phyloP scores from a whole-genome alignment of 2,888 invertebrate species.

The Dasysyrphus tricinctus region DNA sequence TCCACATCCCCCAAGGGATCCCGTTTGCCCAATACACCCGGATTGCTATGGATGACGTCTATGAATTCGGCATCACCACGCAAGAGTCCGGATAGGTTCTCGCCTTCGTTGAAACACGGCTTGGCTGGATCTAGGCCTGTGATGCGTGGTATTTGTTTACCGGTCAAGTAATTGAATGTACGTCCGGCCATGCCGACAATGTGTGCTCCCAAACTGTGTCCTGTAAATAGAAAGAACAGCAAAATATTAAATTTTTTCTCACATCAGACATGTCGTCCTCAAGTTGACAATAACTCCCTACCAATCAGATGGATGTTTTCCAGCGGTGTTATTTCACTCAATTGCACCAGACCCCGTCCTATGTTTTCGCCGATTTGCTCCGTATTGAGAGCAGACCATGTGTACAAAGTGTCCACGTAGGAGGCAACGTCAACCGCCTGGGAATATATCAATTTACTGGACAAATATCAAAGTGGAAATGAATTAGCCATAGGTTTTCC shows the following conservation, averaged over 20 bases:
- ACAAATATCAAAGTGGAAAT: background rate
- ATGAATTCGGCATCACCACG: slow-evolving; percentile 81
- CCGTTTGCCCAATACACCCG: slow-evolving; percentile 80
- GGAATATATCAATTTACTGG: slow-evolving; percentile 24
- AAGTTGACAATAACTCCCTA: slow-evolving; percentile 11
- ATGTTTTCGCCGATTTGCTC: slow-evolving; percentile 80
- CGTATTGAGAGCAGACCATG: slow-evolving; percentile 82
- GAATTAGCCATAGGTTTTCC: slow-evolving; percentile 46
- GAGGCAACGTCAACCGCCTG: slow-evolving; percentile 81
- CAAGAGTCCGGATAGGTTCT: slow-evolving; percentile 78
- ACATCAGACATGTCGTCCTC: background rate
- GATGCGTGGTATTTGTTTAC: slow-evolving; percentile 79
- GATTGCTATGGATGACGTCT: slow-evolving; percentile 81
- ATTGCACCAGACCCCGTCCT: slow-evolving; percentile 78
- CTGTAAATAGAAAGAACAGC: background rate
- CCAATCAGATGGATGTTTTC: slow-evolving; percentile 82
- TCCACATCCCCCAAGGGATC: slow-evolving; percentile 81
- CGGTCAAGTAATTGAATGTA: slow-evolving; percentile 78
- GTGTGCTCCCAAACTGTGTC: slow-evolving; percentile 79
- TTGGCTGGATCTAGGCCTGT: slow-evolving; percentile 83
- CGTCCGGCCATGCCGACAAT: slow-evolving; percentile 81
- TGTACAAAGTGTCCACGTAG: slow-evolving; percentile 81
- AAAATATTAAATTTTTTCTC: background rate
- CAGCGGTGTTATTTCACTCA: slow-evolving; percentile 78
- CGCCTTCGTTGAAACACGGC: slow-evolving; percentile 81